These are phyloP conservation scores for Neoniphon sammara DNA, from an alignment of 2,797 vertebrate genomes.

Conservation along the genomic window DNA sequence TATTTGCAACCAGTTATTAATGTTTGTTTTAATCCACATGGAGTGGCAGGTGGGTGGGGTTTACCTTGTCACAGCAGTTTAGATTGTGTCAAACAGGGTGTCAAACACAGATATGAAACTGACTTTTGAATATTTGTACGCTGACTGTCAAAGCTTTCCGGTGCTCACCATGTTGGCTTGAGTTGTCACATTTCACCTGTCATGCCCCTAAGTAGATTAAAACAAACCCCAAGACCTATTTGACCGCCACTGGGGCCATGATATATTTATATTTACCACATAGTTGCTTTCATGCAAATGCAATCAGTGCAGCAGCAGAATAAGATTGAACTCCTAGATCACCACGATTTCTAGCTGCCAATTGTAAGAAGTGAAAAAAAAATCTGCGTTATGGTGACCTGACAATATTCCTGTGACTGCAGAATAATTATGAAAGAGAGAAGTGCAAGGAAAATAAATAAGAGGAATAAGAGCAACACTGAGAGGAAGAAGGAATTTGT, in stretches of 20 bases:
- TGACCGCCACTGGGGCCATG: neutral
- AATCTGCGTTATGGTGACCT: neutral
- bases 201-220: too few species aligned
- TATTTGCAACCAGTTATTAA: neutral
- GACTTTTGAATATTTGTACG: neutral
- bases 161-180: too few species aligned
- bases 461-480: conserved; percentile 7
- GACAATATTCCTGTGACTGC: neutral
- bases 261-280: neutral
- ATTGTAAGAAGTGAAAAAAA: neutral
- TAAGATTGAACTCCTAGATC: neutral
- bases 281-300: neutral
- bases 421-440: conserved; percentile 20
- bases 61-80: neutral
- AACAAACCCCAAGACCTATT: too few species aligned
- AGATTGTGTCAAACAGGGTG: neutral
- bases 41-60: neutral
- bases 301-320: conserved; percentile 4
- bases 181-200: too few species aligned
- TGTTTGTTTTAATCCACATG: neutral
- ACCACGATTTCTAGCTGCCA: neutral
- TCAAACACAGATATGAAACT: neutral
- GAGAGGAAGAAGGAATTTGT: conserved; percentile 35
- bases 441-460: conserved; percentile 31
- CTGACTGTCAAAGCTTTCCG: too few species aligned